These are phyloP conservation scores for Trachymyrmex septentrionalis DNA, from an alignment of 1,140 invertebrate species.

Conservation along the genomic window DNA sequence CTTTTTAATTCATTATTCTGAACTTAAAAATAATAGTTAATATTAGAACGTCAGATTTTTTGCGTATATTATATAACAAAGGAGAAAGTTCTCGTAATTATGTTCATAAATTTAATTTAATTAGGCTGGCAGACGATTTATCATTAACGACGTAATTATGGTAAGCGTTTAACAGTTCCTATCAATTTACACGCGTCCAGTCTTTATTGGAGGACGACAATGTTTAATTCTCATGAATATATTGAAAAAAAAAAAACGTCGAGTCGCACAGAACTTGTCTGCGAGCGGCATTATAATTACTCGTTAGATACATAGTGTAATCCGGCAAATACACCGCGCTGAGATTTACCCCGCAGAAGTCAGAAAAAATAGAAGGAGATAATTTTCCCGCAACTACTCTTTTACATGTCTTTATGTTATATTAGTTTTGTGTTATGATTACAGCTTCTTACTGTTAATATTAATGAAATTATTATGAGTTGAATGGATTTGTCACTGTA, in stretches of 20 bases:
- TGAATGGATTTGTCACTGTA: too few relatives aligned
- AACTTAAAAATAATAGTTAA: slow-evolving; percentile 26
- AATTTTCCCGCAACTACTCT: too few relatives aligned
- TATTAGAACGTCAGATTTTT: not conserved
- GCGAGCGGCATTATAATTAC: slow-evolving; percentile 17
- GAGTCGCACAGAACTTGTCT: not conserved
- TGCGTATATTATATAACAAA: not conserved
- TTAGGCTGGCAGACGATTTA: not conserved
- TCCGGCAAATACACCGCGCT: too few relatives aligned
- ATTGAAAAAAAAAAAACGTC: not conserved
- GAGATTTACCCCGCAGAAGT: too few relatives aligned
- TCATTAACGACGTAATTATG: slow-evolving; percentile 26
- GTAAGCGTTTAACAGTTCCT: not conserved
- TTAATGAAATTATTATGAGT: too few relatives aligned
- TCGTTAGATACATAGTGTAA: not conserved
- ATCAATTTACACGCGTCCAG: slow-evolving; percentile 10
- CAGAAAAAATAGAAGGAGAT: too few relatives aligned
- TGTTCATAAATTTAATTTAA: slow-evolving; percentile 31
- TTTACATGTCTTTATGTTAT: too few relatives aligned
- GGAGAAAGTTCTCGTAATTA: not conserved
- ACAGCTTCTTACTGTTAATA: too few relatives aligned
- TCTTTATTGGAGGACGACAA: not conserved
- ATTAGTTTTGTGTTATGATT: too few relatives aligned
- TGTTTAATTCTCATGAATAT: not conserved
- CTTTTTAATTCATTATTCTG: not conserved